phyloP scores from a whole-genome alignment of 2,888 invertebrate genomes.

The Drosophila lutescens region DNA sequence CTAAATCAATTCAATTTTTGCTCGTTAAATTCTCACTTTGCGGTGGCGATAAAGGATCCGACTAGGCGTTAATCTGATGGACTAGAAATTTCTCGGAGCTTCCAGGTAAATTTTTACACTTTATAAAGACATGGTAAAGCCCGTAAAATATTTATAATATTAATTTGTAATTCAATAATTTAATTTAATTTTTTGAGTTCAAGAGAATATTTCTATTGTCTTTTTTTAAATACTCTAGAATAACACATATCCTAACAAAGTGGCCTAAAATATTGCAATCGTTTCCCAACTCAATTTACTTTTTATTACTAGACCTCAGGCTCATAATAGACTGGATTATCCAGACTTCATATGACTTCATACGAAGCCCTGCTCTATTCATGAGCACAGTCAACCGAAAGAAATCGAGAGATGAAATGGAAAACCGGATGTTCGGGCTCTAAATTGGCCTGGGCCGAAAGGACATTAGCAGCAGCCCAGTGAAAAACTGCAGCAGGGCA shows the following conservation, averaged over 20 bases:
- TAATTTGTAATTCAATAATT: too few species aligned
- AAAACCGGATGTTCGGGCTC: slow-evolving; percentile 16
- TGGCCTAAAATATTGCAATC: background rate
- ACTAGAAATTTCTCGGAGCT: background rate
- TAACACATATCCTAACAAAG: too few species aligned
- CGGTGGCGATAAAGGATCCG: background rate
- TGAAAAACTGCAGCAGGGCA: slow-evolving; percentile 31
- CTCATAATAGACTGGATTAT: background rate
- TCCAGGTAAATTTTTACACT: background rate
- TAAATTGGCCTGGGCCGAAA: slow-evolving; percentile 28
- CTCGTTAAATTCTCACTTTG: background rate
- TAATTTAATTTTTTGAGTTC: too few species aligned
- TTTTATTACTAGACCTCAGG: background rate
- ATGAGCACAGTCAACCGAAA: slow-evolving; percentile 10
- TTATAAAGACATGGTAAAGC: too few species aligned
- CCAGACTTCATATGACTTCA: background rate
- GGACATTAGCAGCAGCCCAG: slow-evolving; percentile 24
- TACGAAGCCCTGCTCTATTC: slow-evolving; percentile 3
- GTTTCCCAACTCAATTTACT: background rate
- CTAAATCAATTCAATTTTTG: slow-evolving; percentile 47
- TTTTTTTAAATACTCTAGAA: too few species aligned
- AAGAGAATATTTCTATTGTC: too few species aligned
- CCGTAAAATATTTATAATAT: too few species aligned
- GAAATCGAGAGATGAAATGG: slow-evolving; percentile 19
- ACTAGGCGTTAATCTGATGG: too few species aligned